These are phyloP conservation scores for Mormyrus lacerda DNA, from an alignment of 2,113 vertebrate species.

Conservation along the genomic window DNA sequence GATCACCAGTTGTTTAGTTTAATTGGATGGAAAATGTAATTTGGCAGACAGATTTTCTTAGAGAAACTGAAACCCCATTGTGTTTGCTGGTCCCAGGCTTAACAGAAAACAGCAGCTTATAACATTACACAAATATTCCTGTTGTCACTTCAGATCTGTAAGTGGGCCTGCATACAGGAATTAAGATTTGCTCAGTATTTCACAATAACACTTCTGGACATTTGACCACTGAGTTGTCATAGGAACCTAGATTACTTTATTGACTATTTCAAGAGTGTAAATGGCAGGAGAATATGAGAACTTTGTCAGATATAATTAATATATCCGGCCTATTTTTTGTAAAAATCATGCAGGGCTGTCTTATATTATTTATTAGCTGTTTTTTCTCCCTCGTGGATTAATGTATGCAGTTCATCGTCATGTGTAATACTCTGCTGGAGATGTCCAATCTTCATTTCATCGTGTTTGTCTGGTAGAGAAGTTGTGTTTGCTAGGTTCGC, in stretches of 20 bases:
- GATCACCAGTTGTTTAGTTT: background rate
- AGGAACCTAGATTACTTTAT: background rate
- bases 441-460: background rate
- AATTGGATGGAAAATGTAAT: slow-evolving; percentile 13
- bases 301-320: background rate
- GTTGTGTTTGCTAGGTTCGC: background rate
- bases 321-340: background rate
- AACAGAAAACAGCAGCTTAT: background rate
- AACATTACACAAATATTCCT: background rate
- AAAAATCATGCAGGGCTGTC: background rate
- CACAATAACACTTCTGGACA: background rate
- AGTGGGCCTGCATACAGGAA: background rate
- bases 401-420: background rate
- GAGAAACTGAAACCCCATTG: background rate
- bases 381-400: background rate
- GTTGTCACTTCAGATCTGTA: background rate
- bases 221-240: background rate
- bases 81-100: background rate
- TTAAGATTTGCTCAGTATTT: background rate
- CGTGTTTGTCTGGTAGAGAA: background rate
- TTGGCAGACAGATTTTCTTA: background rate
- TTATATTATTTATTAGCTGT: background rate
- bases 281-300: background rate
- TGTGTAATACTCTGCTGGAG: background rate
- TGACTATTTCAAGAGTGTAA: background rate